Evolutionary conservation across 1,140 invertebrate species (phyloP).

Genomic region (Camponotus floridanus): DNA sequence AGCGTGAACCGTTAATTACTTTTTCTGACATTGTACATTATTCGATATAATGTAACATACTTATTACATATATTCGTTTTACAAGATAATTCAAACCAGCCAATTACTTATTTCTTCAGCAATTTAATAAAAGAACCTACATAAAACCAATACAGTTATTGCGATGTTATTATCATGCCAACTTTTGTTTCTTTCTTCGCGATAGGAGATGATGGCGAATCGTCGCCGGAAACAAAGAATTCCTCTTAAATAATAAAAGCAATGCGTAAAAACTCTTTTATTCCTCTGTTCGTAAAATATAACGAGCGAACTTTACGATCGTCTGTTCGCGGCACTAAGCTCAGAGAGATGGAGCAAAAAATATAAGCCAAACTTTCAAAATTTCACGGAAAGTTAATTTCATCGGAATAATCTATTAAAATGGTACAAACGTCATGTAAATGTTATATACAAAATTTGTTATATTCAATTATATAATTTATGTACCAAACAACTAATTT

Average conservation of each 20-base stretch:
- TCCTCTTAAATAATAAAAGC: conserved; percentile 53
- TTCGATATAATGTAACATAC: background rate
- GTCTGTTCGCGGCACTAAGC: background rate
- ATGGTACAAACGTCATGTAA: background rate
- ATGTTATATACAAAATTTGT: no score
- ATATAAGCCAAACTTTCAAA: background rate
- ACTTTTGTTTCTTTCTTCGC: background rate
- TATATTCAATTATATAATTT: background rate
- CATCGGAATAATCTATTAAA: background rate
- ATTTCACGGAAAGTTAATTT: background rate
- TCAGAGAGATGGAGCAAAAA: background rate
- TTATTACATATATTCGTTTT: background rate
- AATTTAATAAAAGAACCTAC: background rate
- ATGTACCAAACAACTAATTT: no score
- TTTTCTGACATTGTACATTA: conserved; percentile 4
- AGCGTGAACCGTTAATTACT: background rate
- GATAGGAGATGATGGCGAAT: conserved; percentile 25
- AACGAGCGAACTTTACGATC: conserved; percentile 27
- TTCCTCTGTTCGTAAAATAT: conserved; percentile 6
- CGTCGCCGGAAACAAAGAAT: conserved; percentile 35
- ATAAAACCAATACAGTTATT: background rate
- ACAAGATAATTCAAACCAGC: background rate
- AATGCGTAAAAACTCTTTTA: conserved; percentile 46
- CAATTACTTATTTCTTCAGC: background rate
- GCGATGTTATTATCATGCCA: background rate